These are phyloP conservation scores for Martes martes DNA, from an alignment of 2,113 vertebrate genomes.

Conservation along the genomic window DNA sequence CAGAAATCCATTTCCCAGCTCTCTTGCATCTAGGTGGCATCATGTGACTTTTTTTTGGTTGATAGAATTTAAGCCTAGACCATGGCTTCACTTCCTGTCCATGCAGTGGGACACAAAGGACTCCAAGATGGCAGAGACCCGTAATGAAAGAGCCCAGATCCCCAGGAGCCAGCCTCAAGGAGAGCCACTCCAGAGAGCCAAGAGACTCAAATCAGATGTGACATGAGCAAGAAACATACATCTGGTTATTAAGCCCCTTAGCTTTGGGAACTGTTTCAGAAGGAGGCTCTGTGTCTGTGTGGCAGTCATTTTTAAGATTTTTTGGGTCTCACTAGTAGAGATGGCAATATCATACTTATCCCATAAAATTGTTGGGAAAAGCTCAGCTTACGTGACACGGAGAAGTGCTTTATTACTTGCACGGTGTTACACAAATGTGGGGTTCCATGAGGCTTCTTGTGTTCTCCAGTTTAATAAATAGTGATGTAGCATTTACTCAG, in stretches of 20 bases:
- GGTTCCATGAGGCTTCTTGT: neutral
- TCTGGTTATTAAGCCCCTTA: neutral
- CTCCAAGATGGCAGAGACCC: neutral
- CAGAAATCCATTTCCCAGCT: neutral
- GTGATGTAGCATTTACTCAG: neutral
- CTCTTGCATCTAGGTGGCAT: neutral
- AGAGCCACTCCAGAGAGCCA: neutral
- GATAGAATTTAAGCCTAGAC: neutral
- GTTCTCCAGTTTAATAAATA: neutral
- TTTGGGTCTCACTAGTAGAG: neutral
- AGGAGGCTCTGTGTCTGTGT: neutral
- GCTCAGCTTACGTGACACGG: neutral
- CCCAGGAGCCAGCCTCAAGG: neutral
- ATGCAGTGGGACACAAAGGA: neutral
- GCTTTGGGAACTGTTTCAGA: neutral
- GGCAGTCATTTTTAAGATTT: neutral
- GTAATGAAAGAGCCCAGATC: neutral
- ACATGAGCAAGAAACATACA: neutral
- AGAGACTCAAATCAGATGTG: neutral
- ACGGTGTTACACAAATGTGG: neutral
- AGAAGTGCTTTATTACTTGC: neutral
- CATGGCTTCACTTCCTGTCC: neutral
- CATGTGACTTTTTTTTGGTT: neutral
- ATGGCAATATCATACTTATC: neutral
- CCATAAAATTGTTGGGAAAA: neutral